A percentile compares a stretch with the other conserved stretches of the same genome.
Evolutionary conservation across 2,113 vertebrate species (phyloP).

Genomic region (Aphyosemion australe): DNA sequence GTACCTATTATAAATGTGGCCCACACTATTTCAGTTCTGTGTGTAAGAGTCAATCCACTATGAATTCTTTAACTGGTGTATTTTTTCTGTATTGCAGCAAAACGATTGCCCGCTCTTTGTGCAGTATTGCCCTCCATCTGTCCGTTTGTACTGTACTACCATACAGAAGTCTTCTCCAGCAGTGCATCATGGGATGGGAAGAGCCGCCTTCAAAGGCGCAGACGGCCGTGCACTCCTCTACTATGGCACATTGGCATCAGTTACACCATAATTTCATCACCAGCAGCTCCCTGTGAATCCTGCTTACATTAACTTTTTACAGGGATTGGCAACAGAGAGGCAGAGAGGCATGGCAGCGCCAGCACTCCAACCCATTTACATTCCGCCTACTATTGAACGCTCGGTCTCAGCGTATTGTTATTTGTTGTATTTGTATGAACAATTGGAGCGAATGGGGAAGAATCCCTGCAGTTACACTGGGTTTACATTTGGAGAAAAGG

Average conservation of each 20-base stretch:
- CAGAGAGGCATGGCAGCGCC: constrained; percentile 68
- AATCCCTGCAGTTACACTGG: constrained; percentile 54
- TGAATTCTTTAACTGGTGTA: constrained; percentile 34
- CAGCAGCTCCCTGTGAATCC: constrained; percentile 80
- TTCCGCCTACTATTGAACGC: constrained; percentile 43
- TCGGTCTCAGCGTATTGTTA: constrained; percentile 49
- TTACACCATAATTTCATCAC: constrained; percentile 87
- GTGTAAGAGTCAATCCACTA: constrained; percentile 47
- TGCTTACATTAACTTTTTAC: constrained; percentile 84
- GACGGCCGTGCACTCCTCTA: constrained; percentile 65
- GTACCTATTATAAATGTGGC: constrained; percentile 7
- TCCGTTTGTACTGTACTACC: constrained; percentile 64
- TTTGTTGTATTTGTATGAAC: constrained; percentile 61
- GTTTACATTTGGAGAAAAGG: constrained; percentile 51
- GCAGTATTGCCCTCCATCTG: constrained; percentile 70
- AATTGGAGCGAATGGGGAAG: constrained; percentile 50
- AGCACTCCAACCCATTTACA: constrained; percentile 56
- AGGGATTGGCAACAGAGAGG: constrained; percentile 78
- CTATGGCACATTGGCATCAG: constrained; percentile 80
- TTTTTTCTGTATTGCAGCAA: constrained; percentile 46
- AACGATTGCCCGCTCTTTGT: constrained; percentile 65
- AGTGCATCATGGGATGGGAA: constrained; percentile 64
- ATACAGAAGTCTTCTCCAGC: constrained; percentile 62
- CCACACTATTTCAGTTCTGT: constrained; percentile 40
- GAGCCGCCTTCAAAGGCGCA: constrained; percentile 72